Evolutionary conservation across 1,140 invertebrate genomes (phyloP).

Genomic region (Zaprionus vittiger): DNA sequence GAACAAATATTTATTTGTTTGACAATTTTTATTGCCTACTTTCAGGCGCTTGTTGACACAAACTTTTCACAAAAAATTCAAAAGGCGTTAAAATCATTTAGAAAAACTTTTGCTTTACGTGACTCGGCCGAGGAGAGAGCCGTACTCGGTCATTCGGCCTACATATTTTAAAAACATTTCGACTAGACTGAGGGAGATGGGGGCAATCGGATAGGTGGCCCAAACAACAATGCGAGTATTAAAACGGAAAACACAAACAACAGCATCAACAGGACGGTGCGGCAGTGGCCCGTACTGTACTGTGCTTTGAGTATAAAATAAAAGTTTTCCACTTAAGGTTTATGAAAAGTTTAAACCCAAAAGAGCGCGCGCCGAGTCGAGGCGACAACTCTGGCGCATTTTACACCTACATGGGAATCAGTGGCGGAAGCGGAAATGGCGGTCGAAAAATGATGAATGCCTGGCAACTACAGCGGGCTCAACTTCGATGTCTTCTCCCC

Average conservation of each 20-base stretch:
- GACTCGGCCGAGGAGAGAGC: conserved; percentile 53
- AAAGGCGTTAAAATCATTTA: conserved; percentile 80
- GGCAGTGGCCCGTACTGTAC: conserved; percentile 5
- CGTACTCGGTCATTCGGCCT: conserved; percentile 39
- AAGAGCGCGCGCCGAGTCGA: conserved; percentile 5
- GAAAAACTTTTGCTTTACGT: conserved; percentile 76
- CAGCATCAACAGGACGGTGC: conserved; percentile 10
- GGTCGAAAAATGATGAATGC: conserved; percentile 76
- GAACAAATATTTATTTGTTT: conserved; percentile 77
- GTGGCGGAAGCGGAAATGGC: conserved; percentile 51
- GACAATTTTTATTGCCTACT: conserved; percentile 80
- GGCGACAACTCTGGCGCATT: conserved; percentile 37
- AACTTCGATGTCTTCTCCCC: neutral
- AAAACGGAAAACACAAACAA: conserved; percentile 41
- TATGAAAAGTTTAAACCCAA: conserved; percentile 76
- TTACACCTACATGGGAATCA: conserved; percentile 58
- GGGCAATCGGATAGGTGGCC: conserved; percentile 70
- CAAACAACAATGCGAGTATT: conserved; percentile 45
- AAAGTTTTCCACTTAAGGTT: conserved; percentile 82
- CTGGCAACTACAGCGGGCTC: neutral
- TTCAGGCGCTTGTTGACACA: conserved; percentile 53
- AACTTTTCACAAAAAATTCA: conserved; percentile 72
- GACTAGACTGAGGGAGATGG: conserved; percentile 37
- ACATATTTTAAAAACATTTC: conserved; percentile 67
- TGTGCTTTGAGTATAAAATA: conserved; percentile 70